Conservation (phyloP, 2,888 invertebrate species). For the Scrobipalpa costella region DNA sequence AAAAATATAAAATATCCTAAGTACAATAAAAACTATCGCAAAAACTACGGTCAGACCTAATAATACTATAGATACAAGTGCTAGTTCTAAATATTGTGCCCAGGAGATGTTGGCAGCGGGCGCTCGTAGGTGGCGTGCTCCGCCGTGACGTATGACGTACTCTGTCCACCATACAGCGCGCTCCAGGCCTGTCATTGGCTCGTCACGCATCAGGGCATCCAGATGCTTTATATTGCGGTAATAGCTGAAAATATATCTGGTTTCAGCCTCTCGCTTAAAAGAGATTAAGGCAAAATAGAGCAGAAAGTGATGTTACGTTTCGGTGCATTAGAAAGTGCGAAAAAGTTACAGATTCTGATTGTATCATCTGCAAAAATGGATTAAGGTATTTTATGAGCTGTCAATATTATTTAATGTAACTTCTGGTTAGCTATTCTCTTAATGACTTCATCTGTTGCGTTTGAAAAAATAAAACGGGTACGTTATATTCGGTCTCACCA, state of each 20-base stretch:
- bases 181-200: constrained; percentile 56
- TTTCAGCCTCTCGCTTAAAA: too few species aligned
- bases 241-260: constrained; percentile 42
- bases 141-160: constrained; percentile 56
- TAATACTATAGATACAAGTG: background rate
- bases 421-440: too few species aligned
- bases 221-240: constrained; percentile 43
- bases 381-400: too few species aligned
- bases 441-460: too few species aligned
- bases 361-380: too few species aligned
- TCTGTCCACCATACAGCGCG: constrained; percentile 74
- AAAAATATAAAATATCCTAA: background rate
- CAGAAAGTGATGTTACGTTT: too few species aligned
- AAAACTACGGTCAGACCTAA: background rate
- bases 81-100: constrained; percentile 40
- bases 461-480: too few species aligned
- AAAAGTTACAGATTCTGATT: too few species aligned
- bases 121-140: constrained; percentile 55
- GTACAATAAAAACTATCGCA: background rate
- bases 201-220: constrained; percentile 51
- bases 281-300: too few species aligned
- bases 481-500: too few species aligned
- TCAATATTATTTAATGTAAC: too few species aligned
- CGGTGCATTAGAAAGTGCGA: too few species aligned
- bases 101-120: constrained; percentile 51